Percentiles rank a stretch among this genome's conserved stretches.
Conservation (phyloP, 2,888 invertebrate genomes). For the Axea sp. region DNA sequence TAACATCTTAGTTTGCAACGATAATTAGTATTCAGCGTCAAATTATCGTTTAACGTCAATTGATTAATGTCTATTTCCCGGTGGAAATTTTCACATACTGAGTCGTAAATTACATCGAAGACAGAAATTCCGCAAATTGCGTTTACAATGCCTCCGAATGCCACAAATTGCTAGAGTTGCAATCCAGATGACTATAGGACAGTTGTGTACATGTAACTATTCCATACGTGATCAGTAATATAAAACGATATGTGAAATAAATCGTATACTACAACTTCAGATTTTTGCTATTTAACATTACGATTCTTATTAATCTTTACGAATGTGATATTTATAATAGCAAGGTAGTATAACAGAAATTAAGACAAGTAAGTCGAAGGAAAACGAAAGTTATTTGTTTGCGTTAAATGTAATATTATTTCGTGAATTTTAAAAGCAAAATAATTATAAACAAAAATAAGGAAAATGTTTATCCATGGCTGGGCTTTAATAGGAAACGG, state of each 20-base stretch:
- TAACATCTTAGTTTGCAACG: conserved; percentile 13
- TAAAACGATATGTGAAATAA: conserved; percentile 3
- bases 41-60: conserved; percentile 46
- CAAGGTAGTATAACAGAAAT: too few species aligned
- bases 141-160: conserved; percentile 52
- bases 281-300: too few species aligned
- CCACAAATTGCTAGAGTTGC: conserved; percentile 51
- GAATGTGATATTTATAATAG: too few species aligned
- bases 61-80: conserved; percentile 47
- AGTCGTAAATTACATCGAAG: conserved; percentile 52
- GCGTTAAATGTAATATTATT: not conserved
- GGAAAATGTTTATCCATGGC: too few species aligned
- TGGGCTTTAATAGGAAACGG: conserved; percentile 2
- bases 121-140: conserved; percentile 55
- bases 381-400: not conserved
- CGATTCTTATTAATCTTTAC: too few species aligned
- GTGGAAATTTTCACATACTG: conserved; percentile 44
- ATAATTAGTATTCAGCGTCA: conserved; percentile 36
- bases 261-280: not conserved
- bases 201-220: conserved; percentile 37
- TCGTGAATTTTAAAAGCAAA: not conserved
- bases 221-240: conserved; percentile 13
- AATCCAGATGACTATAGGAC: conserved; percentile 40
- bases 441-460: not conserved
- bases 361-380: too few species aligned